Evolutionary conservation across 2,797 vertebrate genomes (phyloP), one percentile per base, ranked within the genome.

Genomic region (Threskiornis aethiopicus): DNA sequence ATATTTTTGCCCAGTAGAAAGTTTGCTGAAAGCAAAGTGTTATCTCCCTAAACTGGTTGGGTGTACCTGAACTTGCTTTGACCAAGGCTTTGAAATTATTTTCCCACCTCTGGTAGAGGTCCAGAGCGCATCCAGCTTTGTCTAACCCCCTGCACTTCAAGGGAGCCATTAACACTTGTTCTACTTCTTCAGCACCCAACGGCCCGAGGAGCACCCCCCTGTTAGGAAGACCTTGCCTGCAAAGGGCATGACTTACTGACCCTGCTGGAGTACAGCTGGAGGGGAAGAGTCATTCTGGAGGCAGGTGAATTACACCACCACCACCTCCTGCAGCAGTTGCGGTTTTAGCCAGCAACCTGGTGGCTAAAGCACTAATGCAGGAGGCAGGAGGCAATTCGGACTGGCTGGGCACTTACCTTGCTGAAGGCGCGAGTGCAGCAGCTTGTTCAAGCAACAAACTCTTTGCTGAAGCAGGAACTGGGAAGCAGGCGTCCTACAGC

Each of bases 321-420:
- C 46, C 76, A 33, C 49, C 39, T 26, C 41, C 59, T 55, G 42
- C 69, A 80, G 65, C 33, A 35, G 39, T 3, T 21, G 33, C 10
- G 31, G 13, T 11, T 70, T 69, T 16, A 65, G 80, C 51, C 64
- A 62, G 55, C 44, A 37, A 16, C 35, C 16, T 17, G 13, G 10
- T 35, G 58, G 18, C 26, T 77, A 57, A 47, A 37, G 90, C 61
- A 39, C 22, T 35, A 33, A 14, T 1, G 19, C 39, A 59, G 49
- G 70, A 87, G 75, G 19, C 42, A 59, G 49, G 70, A 87, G 75
- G 57, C 61, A 29, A 4, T 0, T 0, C 0, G 0, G 89, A 41
- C 72, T 6, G 18, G 42, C 42, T 0, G 0, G 39, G 69, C 29
- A 2, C 51, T 58, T 44, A 16, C 18, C 13, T 26, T 35, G 44